Evolutionary conservation across 2,797 vertebrate species (phyloP).

Genomic region (Sebastolobus altivelis): DNA sequence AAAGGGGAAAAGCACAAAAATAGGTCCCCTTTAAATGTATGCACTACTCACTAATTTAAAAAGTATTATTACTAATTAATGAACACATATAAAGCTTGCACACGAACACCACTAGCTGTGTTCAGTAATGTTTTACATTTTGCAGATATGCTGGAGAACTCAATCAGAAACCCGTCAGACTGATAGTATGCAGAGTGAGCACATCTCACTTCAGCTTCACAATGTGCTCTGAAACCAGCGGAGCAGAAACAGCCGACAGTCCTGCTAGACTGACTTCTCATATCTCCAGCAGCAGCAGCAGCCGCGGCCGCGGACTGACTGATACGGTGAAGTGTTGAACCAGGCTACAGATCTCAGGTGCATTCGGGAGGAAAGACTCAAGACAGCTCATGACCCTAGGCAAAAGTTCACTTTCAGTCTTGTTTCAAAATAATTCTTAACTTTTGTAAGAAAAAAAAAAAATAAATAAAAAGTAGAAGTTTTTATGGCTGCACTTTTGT

Average conservation of each 20-base stretch:
- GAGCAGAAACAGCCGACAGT: constrained; percentile 44
- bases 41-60: not conserved
- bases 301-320: constrained; percentile 4
- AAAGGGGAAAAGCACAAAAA: too few relatives aligned
- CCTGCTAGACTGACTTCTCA: constrained; percentile 45
- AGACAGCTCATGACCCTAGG: not conserved
- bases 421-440: not conserved
- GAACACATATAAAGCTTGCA: not conserved
- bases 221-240: constrained; percentile 35
- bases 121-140: not conserved
- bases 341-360: constrained; percentile 34
- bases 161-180: constrained; percentile 38
- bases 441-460: not conserved
- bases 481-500: not conserved
- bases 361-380: constrained; percentile 38
- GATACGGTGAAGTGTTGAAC: constrained; percentile 41
- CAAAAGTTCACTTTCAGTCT: constrained; percentile 12
- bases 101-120: not conserved
- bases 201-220: constrained; percentile 41
- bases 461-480: not conserved
- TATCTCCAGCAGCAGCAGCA: constrained; percentile 28
- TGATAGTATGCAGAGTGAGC: constrained; percentile 34
- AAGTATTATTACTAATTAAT: not conserved
- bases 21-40: not conserved
- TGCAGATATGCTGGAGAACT: constrained; percentile 9